phyloP scores from a whole-genome alignment of 2,888 invertebrate genomes.

The Caenorhabditis becei region DNA sequence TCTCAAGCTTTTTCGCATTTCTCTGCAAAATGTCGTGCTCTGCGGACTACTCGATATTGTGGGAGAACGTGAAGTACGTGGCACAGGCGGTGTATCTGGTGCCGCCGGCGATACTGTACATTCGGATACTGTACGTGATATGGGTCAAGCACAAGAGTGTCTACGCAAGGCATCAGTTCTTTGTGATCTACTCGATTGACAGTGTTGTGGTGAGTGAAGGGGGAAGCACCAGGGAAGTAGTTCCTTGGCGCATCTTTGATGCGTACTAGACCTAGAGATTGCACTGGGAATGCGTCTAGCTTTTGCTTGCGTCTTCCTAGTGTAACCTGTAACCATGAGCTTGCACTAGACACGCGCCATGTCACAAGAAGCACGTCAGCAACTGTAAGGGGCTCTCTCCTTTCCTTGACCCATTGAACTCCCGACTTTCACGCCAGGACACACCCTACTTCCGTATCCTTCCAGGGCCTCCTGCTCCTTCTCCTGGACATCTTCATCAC shows the following conservation, averaged over 20 bases:
- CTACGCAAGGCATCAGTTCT: conserved; percentile 45
- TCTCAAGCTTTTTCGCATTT: neutral
- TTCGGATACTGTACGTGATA: conserved; percentile 41
- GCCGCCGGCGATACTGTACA: conserved; percentile 24
- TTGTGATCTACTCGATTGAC: conserved; percentile 45
- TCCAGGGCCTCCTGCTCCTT: conserved; percentile 37
- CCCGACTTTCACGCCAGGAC: too few species aligned
- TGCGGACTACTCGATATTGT: neutral
- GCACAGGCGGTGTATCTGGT: conserved; percentile 29
- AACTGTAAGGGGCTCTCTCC: too few species aligned
- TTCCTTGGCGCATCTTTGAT: too few species aligned
- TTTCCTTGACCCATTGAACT: too few species aligned
- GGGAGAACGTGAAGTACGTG: conserved; percentile 33
- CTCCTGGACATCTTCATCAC: conserved; percentile 50
- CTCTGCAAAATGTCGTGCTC: neutral
- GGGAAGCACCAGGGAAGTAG: neutral
- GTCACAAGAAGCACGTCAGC: too few species aligned
- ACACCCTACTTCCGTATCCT: neutral
- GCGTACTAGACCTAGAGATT: too few species aligned
- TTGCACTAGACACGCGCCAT: too few species aligned
- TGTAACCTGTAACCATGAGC: too few species aligned
- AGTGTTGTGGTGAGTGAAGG: conserved; percentile 28
- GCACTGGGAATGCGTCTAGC: too few species aligned
- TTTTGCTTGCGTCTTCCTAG: too few species aligned
- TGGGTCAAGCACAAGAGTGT: conserved; percentile 30